Evolutionary conservation across 1,140 invertebrate genomes (phyloP), one percentile per base, ranked within the genome.

Genomic region (Anoplophora glabripennis): DNA sequence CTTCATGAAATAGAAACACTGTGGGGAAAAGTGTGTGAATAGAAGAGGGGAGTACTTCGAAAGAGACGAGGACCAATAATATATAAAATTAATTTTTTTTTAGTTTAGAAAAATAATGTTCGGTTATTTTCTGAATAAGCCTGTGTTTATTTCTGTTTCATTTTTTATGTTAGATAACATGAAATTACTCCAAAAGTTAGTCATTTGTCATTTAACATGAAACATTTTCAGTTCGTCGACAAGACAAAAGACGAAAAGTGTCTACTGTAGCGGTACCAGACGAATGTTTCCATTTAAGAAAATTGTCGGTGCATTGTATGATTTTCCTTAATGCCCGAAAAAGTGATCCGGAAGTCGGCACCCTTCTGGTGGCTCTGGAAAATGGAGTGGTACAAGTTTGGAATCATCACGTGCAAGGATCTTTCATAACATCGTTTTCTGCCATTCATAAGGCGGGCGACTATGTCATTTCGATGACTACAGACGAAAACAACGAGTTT

Each of bases 311-410:
- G 2, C 65, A 70, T 37, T 68, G 59, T 33, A 68, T 74, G 65
- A 11, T 72, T 14, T 75, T 75, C 56, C 48, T 75, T 7, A 48
- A 63, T n/a, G 36, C 56, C 1, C 62, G 74, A 55, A 63, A 69
- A n/a, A 72, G 67, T 61, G 53, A 62, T 28, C 65, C 69, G 0
- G 36, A 65, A 5, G 56, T 62, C 74, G 80, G 85, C n/a, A 86
- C 83, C 12, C 68, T 89, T 4, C 68, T 89, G 42, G 76, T 88
- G 0, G 78, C 85, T 0, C 66, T 89, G 40, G 84, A 87, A 68
- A 86, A 85, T 42, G 87, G 87, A 0, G 69, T 78, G 9, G 76
- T 89, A 42, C 87, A 89, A 76, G 78, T 84, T 1, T 90, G 87
- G 84, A 87, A 85, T 8, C 86, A 88, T 71, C 84, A 89, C 68